These are phyloP conservation scores for Omphaloscelis lunosa DNA, from an alignment of 2,888 invertebrate species.

Conservation along the genomic window DNA sequence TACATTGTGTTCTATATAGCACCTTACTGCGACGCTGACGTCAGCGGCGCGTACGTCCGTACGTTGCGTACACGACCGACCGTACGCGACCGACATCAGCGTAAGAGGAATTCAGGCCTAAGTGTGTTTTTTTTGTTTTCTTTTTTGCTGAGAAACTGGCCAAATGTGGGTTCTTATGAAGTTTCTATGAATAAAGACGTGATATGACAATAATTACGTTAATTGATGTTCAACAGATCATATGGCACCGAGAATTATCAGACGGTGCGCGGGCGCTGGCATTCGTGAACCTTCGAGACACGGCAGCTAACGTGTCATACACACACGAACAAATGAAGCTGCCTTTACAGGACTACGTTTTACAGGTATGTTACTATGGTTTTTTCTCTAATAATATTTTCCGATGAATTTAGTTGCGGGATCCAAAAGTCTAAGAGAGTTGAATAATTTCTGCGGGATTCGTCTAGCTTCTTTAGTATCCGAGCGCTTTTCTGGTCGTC, in stretches of 20 bases:
- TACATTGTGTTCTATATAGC: no score
- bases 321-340: slow-evolving; percentile 75
- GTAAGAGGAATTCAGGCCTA: no score
- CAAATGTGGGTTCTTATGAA: background rate
- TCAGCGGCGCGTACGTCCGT: no score
- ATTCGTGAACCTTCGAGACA: slow-evolving; percentile 84
- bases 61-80: no score
- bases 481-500: background rate
- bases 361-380: slow-evolving; percentile 70
- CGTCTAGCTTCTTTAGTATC: background rate
- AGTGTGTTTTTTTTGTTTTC: background rate
- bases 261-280: slow-evolving; percentile 90
- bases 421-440: background rate
- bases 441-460: background rate
- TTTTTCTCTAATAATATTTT: background rate
- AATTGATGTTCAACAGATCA: slow-evolving; percentile 66
- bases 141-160: background rate
- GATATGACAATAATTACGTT: background rate
- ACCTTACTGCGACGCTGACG: no score
- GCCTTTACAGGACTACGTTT: slow-evolving; percentile 61
- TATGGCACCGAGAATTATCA: slow-evolving; percentile 90
- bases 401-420: background rate
- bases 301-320: slow-evolving; percentile 60
- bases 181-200: background rate
- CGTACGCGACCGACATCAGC: no score